These are phyloP conservation scores for Callimorpha dominula DNA, from an alignment of 2,888 invertebrate species.

Conservation along the genomic window DNA sequence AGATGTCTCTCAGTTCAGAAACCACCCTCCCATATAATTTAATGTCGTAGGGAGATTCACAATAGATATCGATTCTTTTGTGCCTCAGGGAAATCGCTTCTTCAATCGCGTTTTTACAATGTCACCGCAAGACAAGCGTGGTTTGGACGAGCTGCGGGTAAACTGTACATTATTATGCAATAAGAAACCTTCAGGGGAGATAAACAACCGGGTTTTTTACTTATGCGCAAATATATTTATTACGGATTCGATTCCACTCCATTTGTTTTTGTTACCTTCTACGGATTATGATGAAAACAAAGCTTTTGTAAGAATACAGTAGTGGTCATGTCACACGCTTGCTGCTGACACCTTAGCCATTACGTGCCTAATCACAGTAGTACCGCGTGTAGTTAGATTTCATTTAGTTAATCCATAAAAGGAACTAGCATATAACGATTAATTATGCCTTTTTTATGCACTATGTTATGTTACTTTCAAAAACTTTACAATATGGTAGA, in stretches of 20 bases:
- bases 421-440: no score
- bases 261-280: slow-evolving; percentile 22
- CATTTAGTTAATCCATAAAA: no score
- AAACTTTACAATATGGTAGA: no score
- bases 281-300: neutral
- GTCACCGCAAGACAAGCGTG: slow-evolving; percentile 65
- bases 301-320: no score
- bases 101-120: slow-evolving; percentile 65
- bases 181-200: slow-evolving; percentile 35
- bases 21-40: slow-evolving; percentile 78
- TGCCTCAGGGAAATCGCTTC: slow-evolving; percentile 70
- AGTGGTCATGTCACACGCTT: no score
- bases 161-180: slow-evolving; percentile 52
- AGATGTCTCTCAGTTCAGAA: slow-evolving; percentile 71
- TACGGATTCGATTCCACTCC: slow-evolving; percentile 25
- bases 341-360: no score
- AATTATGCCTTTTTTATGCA: no score
- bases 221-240: slow-evolving; percentile 41
- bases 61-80: slow-evolving; percentile 80
- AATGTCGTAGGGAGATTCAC: slow-evolving; percentile 77
- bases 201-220: slow-evolving; percentile 47
- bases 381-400: no score
- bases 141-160: slow-evolving; percentile 15
- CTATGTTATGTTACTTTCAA: no score
- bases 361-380: no score